Evolutionary conservation across 2,797 vertebrate species (phyloP).

Genomic region (Decapterus maruadsi): DNA sequence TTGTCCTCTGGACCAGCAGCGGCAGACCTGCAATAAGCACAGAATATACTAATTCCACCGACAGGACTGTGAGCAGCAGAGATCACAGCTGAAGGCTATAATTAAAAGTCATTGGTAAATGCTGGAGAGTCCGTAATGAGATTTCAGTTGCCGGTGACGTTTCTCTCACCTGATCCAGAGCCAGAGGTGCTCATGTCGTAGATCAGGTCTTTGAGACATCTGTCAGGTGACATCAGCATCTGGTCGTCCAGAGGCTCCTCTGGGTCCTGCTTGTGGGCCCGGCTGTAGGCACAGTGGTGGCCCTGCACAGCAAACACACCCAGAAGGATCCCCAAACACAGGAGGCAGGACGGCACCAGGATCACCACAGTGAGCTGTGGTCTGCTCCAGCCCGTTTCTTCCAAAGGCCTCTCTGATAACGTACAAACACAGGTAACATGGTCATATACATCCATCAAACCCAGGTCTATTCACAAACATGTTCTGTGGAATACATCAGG

Average conservation of each 20-base stretch:
- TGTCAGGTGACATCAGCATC: constrained; percentile 87
- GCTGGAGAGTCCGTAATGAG: background rate
- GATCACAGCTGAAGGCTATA: background rate
- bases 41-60: background rate
- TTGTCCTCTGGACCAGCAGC: constrained; percentile 95
- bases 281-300: constrained; percentile 79
- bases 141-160: background rate
- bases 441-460: background rate
- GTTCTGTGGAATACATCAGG: background rate
- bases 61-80: background rate
- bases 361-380: constrained; percentile 85
- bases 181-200: constrained; percentile 96
- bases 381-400: constrained; percentile 77
- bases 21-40: constrained; percentile 88
- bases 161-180: constrained; percentile 93
- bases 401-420: constrained; percentile 72
- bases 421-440: constrained; percentile 8
- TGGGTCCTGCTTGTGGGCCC: constrained; percentile 84
- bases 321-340: constrained; percentile 85
- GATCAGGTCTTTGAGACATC: constrained; percentile 94
- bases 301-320: constrained; percentile 81
- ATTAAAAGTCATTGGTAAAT: background rate
- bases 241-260: constrained; percentile 91
- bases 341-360: constrained; percentile 87
- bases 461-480: background rate